Evolutionary conservation across 2,888 invertebrate genomes (phyloP), one percentile per base, ranked within the genome.

Genomic region (Leptura quadrifasciata): DNA sequence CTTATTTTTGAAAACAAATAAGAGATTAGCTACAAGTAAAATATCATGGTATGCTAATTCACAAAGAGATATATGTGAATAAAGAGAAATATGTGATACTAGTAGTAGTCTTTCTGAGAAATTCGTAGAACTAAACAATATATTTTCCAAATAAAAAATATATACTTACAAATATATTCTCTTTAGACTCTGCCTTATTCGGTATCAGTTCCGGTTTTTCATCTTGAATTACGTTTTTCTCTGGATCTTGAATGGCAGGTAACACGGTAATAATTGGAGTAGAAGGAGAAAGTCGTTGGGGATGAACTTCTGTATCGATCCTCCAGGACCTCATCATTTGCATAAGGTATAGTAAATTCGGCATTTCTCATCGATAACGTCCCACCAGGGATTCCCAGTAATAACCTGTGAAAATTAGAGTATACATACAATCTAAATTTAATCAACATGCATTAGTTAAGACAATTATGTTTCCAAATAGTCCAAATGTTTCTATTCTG

Each of bases 221-320:
- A 10, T 71, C 71, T 10, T n/a, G 47, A 61, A 61, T 57, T 60
- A 52, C 31, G 65, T 71, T 78, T 76, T 86, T 85, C 72, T 83
- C 80, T 2, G 87, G 86, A 24, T 85, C 84, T 65, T 86, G 85
- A 6, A 87, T 83, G 1, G 82, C 82, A 17, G 88, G 87, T 39
- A 88, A 80, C 15, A 89, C 86, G 67, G 86, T 87, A 60, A 88
- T 88, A 18, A 89, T 86, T 0, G 89, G 89, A n/a, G 88, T 89
- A 27, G 87, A 83, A 10, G 83, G 81, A 73, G 76, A 75, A 17
- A 80, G 65, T 21, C 72, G 63, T 9, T 74, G 74, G 0, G 69
- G 9, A 35, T 74, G 65, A 55, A 84, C 84, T 54, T 86, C 85
- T 2, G 83, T 80, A 73, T 88, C 87, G 21, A 88, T 83, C 74